phyloP scores from a whole-genome alignment of 2,797 vertebrate species.

The Sebastes itinus region DNA sequence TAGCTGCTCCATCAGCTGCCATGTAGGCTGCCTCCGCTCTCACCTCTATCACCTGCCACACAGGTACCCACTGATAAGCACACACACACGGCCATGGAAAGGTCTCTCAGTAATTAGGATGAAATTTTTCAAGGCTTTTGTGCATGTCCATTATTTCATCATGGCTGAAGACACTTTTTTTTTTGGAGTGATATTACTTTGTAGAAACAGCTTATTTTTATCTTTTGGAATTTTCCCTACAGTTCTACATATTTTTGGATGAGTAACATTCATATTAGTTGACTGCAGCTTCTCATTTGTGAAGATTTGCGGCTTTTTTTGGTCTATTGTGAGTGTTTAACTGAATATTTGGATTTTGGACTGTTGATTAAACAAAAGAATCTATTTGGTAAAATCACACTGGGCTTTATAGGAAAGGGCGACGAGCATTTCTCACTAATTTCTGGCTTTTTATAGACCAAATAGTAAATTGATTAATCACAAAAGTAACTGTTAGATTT shows the following conservation, averaged over 20 bases:
- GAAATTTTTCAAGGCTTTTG: conserved; percentile 42
- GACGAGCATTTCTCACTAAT: neutral
- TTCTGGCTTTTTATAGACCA: neutral
- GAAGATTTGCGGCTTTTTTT: too few species aligned
- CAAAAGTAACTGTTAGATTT: neutral
- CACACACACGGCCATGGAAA: conserved; percentile 25
- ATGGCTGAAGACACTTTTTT: neutral
- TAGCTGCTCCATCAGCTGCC: conserved; percentile 69
- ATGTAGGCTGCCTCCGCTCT: conserved; percentile 51
- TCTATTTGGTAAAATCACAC: neutral
- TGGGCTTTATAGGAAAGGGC: neutral
- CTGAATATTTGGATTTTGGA: too few species aligned
- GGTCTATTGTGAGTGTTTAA: too few species aligned
- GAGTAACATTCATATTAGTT: neutral
- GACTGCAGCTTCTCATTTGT: too few species aligned
- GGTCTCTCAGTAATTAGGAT: conserved; percentile 62
- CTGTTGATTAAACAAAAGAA: neutral
- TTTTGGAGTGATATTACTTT: neutral
- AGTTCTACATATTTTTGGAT: neutral
- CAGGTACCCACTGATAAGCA: conserved; percentile 70
- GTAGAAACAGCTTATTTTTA: neutral
- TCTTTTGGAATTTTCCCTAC: neutral
- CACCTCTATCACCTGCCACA: conserved; percentile 75
- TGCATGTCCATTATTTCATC: conserved; percentile 35
- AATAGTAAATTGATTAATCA: neutral